Base-by-base conservation (phyloP, 2,113 vertebrate species). In the Sceloporus tristichus region DNA sequence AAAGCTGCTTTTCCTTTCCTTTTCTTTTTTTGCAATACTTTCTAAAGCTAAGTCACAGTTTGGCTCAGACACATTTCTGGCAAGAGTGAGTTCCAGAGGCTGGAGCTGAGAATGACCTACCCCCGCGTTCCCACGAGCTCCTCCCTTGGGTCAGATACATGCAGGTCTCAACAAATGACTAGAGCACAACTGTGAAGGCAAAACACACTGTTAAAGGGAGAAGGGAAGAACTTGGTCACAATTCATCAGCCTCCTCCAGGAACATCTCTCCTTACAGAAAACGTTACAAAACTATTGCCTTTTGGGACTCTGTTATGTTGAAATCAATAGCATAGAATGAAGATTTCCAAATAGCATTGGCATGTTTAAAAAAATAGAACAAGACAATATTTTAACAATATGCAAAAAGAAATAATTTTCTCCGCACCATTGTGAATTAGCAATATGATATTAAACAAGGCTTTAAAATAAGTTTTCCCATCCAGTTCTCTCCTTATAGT, bases 41-140 rank as follows among this genome's bases (percentile, higher is more conserved):
- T 94, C 91, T 16, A 87, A 90, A 92, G 91, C 90, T 93, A 84
- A 73, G 91, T 91, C 91, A 93, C 91, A 82, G 85, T 89, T 82
- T 90, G 88, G 87, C 92, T 93, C 85, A 89, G 91, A 94, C 94
- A 91, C 92, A 90, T 93, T 93, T 85, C 94, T 95, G 95, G 93
- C 95, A 93, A 89, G 42, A 92, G 65, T 0, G 0, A 82, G 73
- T 29, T 90, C 42, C 82, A 0, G 88, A 93, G 89, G 91, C 94
- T 7, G 92, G 10, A 34, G 93, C 92, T 96, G 94, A 95, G 94
- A 95, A 94, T 94, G 94, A 95, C 95, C 95, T 95, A 87, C 82
- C 92, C 90, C 92, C 48, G 38, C 3, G 91, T 95, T 96, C 95
- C 95, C 94, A 96, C 91, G 93, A 93, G 94, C 95, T 93, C 92